These are phyloP conservation scores for Apamea epomidion DNA, from an alignment of 2,888 invertebrate species.

Conservation along the genomic window DNA sequence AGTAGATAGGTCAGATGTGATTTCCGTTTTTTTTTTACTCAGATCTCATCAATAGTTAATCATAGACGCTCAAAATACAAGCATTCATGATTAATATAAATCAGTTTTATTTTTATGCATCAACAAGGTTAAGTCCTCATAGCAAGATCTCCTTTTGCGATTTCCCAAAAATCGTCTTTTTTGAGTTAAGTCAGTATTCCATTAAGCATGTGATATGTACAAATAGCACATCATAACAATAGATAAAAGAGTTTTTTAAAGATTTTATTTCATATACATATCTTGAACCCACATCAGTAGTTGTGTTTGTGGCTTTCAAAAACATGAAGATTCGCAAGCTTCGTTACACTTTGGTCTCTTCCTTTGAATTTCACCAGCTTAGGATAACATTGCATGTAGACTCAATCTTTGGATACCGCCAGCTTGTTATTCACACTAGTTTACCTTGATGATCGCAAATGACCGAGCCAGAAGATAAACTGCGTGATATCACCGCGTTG, in stretches of 20 bases:
- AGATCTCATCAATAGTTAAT: too few relatives aligned
- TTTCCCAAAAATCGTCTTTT: too few relatives aligned
- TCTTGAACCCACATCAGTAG: not conserved
- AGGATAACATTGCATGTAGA: not conserved
- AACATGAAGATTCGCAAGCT: not conserved
- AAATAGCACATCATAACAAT: not conserved
- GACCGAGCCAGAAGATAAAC: conserved; percentile 18
- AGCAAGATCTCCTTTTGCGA: too few relatives aligned
- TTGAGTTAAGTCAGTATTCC: too few relatives aligned
- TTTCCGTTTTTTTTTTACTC: too few relatives aligned
- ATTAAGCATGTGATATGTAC: too few relatives aligned
- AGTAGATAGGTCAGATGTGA: too few relatives aligned
- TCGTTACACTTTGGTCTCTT: not conserved
- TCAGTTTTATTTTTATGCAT: too few relatives aligned
- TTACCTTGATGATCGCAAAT: conserved; percentile 19
- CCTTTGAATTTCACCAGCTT: not conserved
- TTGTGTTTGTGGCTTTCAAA: not conserved
- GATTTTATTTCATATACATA: not conserved
- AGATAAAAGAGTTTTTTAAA: not conserved
- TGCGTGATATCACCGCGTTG: conserved; percentile 28
- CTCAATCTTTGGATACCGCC: not conserved
- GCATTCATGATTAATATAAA: too few relatives aligned
- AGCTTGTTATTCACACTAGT: conserved; percentile 4
- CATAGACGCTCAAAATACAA: too few relatives aligned
- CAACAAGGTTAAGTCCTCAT: too few relatives aligned